Conservation (phyloP, 2,113 vertebrate genomes). For the Odontesthes bonariensis region DNA sequence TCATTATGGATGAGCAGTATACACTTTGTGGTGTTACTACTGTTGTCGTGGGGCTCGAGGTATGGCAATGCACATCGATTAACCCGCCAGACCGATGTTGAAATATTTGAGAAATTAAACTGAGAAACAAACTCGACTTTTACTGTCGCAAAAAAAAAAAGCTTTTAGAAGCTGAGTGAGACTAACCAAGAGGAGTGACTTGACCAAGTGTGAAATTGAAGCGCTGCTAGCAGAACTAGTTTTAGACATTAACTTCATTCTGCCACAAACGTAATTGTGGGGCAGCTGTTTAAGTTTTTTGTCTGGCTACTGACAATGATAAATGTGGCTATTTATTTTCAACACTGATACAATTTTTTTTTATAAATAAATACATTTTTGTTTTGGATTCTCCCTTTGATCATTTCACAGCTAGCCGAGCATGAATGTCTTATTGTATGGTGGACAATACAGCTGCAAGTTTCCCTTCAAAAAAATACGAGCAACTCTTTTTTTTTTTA, state of each 20-base stretch:
- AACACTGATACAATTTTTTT: slow-evolving; percentile 1
- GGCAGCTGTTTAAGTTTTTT: neutral
- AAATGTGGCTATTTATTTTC: neutral
- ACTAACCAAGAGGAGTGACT: too few relatives aligned
- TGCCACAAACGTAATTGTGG: neutral
- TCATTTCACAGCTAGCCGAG: slow-evolving; percentile 21
- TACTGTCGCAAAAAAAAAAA: neutral
- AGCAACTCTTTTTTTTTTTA: slow-evolving; percentile 11
- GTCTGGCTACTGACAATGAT: neutral
- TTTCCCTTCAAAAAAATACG: slow-evolving; percentile 12
- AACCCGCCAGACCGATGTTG: neutral
- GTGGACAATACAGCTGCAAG: slow-evolving; percentile 32
- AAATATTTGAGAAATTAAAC: neutral
- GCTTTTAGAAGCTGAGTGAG: too few relatives aligned
- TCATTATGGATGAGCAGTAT: neutral
- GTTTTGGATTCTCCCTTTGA: neutral
- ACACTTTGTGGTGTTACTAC: neutral
- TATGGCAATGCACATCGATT: neutral
- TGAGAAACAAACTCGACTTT: too few relatives aligned
- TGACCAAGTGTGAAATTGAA: too few relatives aligned
- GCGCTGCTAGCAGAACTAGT: neutral
- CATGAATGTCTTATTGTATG: slow-evolving; percentile 25
- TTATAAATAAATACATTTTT: too few relatives aligned
- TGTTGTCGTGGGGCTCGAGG: neutral
- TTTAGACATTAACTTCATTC: neutral